These are phyloP conservation scores for Erebia ligea DNA, from an alignment of 2,888 invertebrate genomes.

Conservation along the genomic window DNA sequence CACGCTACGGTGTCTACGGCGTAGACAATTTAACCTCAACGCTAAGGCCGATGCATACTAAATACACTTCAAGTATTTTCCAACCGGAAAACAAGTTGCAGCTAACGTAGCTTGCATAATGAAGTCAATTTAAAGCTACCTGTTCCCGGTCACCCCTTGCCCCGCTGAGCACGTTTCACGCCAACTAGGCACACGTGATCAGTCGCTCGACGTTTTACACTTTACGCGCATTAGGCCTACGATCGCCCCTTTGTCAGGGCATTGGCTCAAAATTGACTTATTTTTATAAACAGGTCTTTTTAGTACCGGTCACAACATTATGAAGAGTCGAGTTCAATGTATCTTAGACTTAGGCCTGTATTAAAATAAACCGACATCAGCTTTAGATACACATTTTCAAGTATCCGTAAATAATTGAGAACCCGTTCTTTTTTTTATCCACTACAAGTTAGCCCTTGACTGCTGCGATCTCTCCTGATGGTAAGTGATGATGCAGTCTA, in stretches of 20 bases:
- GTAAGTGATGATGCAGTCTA: too few relatives aligned
- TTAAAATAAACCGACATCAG: too few relatives aligned
- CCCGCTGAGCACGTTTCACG: slow-evolving; percentile 52
- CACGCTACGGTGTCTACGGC: slow-evolving; percentile 2
- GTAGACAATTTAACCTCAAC: not conserved
- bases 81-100: slow-evolving; percentile 27
- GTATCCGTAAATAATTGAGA: too few relatives aligned
- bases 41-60: slow-evolving; percentile 8
- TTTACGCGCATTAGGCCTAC: slow-evolving; percentile 56
- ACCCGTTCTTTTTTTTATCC: too few relatives aligned
- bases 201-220: slow-evolving; percentile 51
- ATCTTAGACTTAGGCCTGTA: too few relatives aligned
- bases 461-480: too few relatives aligned
- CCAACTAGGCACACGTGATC: slow-evolving; percentile 50
- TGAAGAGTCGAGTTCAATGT: not conserved
- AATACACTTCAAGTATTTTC: slow-evolving; percentile 18
- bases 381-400: too few relatives aligned
- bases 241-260: slow-evolving; percentile 52
- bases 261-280: slow-evolving; percentile 45
- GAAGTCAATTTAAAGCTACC: slow-evolving; percentile 39
- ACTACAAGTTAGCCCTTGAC: too few relatives aligned
- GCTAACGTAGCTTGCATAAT: slow-evolving; percentile 28
- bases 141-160: slow-evolving; percentile 50
- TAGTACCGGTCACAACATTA: not conserved
- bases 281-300: slow-evolving; percentile 38